Base-by-base conservation (phyloP, 1,140 invertebrate species). In the Drosophila rufa region DNA sequence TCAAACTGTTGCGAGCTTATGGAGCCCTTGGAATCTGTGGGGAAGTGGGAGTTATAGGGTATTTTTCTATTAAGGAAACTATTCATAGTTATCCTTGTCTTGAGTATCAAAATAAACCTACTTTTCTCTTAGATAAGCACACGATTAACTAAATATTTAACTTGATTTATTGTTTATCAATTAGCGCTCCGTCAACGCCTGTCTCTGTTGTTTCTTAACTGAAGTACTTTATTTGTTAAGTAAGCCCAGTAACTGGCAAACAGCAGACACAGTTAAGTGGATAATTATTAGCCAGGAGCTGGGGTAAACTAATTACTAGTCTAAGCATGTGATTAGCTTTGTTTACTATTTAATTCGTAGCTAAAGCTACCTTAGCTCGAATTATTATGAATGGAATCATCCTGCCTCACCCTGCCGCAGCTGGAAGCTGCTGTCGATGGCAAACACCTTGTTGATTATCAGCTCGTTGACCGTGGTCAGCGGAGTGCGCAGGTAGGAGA, bases 381-480 rank as follows among this genome's bases (percentile, higher is more conserved):
- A 45, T 17, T 57, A 25, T 36, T 57, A 25, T 36, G 33, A 27
- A 47, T 9, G 19, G 30, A 59, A 46, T 55, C 25, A 45, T 61
- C 27, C 22, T 19, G 45, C 36, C 73, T 78, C 93, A 95, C 95
- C 94, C 85, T 95, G 94, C 85, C 95, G 94, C 93, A 95, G 95
- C 75, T 94, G 94, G 90, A 96, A 96, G 69, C 94, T 94, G 61
- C 94, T 93, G 92, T 96, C 95, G 42, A 97, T 94, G 14, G 96
- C 95, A 84, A 96, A 94, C 42, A 96, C 94, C 83, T 94, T 94
- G 91, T 96, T 95, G 74, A 96, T 94, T 14, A 94, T 94, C 42
- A 96, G 91, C 92, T 96, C 96, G 55, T 94, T 94, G 43, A 94
- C 94, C 17, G 93, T 93, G 81, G 93, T 93, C 9, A 95, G 94